Base-by-base conservation (phyloP, 1,140 invertebrate genomes). In the Polypedilum pembai region DNA sequence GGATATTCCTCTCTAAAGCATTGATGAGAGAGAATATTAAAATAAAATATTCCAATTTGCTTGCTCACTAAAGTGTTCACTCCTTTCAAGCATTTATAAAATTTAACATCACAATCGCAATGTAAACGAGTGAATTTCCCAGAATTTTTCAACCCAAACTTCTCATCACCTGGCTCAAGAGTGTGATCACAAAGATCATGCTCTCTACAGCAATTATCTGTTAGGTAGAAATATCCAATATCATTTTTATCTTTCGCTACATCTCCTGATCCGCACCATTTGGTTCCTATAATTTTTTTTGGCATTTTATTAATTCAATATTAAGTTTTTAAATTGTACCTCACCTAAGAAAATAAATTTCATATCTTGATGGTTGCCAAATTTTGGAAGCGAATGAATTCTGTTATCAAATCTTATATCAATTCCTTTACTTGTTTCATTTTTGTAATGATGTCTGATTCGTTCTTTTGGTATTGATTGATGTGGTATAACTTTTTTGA, bases 121-220 rank as follows among this genome's bases (percentile, higher is more conserved):
- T 84, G 83, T 63, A 89, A 80, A 77, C 87, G 17, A 1, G 65
- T 20, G 41, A 56, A 73, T 56, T 41, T 73, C 7, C 24, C 63
- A 7, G 21, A 15, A 72, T 21, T 74, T 7, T 73, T 72, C 33
- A 76, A 76, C 76, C 65, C 65, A 69, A 20, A 69, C 20, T 20
- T 20, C 7, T 18, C 17, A 2, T 86, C 81, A 73, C 84, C 83
- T 3, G 85, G 84, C 18, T 80, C 78, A 40, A 91, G 87, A 33
- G 84, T 77, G 75, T 89, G 88, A 1, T 18, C 17, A 78, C 91
- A 92, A 74, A 86, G 81, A 80, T 92, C 91, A 77, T 92, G 91
- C 1, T 84, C 84, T 5, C 91, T 81, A 79, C 91, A 93, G 79
- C 91, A 93, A 18, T 82, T 84, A 79, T 93, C 91, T 0, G 89